Evolutionary conservation across 2,113 vertebrate species (phyloP).

Genomic region (Amazona guildingii): DNA sequence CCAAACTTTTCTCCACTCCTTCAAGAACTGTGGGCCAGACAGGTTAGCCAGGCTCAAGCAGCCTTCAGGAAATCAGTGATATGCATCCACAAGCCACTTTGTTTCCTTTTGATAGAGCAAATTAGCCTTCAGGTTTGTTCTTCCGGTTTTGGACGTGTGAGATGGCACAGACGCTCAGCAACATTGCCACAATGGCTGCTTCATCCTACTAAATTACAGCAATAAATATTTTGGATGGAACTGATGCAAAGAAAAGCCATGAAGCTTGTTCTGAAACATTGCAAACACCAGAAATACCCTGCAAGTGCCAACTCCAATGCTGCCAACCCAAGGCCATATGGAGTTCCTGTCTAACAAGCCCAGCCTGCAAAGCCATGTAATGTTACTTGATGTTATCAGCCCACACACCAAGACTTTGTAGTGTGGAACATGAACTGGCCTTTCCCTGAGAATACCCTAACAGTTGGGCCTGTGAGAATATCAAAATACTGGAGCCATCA

Average conservation of each 20-base stretch:
- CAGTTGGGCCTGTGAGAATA: background rate
- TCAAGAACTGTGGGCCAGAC: background rate
- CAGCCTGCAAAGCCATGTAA: background rate
- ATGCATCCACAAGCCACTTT: background rate
- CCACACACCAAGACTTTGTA: background rate
- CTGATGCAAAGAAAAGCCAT: conserved; percentile 14
- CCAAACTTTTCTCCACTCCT: background rate
- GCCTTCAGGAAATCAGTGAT: background rate
- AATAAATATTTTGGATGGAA: conserved; percentile 50
- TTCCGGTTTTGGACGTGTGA: background rate
- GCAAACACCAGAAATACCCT: conserved; percentile 17
- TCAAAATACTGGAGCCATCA: background rate
- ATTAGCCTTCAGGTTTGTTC: conserved; percentile 3
- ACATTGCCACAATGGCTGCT: background rate
- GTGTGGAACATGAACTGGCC: background rate
- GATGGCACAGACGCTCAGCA: conserved; percentile 12
- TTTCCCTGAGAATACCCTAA: background rate
- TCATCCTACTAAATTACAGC: conserved; percentile 25
- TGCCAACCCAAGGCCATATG: conserved; percentile 46
- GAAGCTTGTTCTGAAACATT: conserved; percentile 37
- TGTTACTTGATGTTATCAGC: background rate
- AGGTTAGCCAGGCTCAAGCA: background rate
- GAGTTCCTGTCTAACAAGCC: background rate
- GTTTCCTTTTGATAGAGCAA: background rate
- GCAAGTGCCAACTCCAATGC: background rate